A percentile compares a stretch with the other conserved stretches of the same genome.
Conservation (phyloP, 1,140 invertebrate species). For the Ectropis grisescens region DNA sequence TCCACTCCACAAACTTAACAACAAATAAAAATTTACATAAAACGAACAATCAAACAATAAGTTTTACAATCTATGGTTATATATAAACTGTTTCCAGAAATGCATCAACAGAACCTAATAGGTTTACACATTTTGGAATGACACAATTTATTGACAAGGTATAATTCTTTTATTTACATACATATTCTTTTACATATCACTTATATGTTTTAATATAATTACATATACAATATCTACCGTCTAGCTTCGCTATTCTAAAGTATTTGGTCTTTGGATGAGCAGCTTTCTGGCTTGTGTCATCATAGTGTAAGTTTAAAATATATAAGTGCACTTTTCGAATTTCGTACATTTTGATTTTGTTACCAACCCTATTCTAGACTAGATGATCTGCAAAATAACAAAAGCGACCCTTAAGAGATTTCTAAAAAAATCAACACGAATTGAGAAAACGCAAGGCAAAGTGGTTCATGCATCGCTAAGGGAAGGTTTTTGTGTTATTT, state of each 20-base stretch:
- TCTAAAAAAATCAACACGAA: no score
- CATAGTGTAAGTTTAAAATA: constrained; percentile 48
- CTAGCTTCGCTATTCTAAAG: constrained; percentile 60
- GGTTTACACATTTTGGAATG: constrained; percentile 31
- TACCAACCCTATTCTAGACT: constrained; percentile 58
- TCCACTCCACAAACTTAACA: constrained; percentile 35
- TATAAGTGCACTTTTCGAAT: constrained; percentile 64
- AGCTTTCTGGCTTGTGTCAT: constrained; percentile 59
- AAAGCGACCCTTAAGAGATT: constrained; percentile 1
- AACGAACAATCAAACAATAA: constrained; percentile 24
- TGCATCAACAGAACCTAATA: constrained; percentile 2
- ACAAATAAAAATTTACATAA: constrained; percentile 39
- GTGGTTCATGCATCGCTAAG: no score
- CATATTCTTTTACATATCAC: constrained; percentile 32
- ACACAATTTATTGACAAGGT: constrained; percentile 16
- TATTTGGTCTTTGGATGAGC: constrained; percentile 68
- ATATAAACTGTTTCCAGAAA: background rate
- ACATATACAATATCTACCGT: constrained; percentile 46
- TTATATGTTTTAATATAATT: constrained; percentile 37
- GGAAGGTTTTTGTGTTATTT: no score
- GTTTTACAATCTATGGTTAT: constrained; percentile 19
- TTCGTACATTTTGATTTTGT: constrained; percentile 47
- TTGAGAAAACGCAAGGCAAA: no score
- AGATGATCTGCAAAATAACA: constrained; percentile 52
- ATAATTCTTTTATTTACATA: constrained; percentile 25